Base-by-base conservation (phyloP, 2,888 invertebrate species). In the Criorhina ranunculi region DNA sequence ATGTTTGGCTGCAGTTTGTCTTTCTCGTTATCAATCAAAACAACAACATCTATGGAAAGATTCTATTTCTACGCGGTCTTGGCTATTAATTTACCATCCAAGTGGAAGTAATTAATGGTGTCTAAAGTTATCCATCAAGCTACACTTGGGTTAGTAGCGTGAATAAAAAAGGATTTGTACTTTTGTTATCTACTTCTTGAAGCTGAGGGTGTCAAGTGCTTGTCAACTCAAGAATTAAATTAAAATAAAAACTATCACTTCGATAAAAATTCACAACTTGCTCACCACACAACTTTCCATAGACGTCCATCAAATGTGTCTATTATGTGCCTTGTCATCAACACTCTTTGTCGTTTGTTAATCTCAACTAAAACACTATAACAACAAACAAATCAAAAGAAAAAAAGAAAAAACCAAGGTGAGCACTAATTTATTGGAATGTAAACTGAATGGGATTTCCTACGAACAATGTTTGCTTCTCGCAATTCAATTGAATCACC, bases 191-290 rank as follows among this genome's bases (percentile, higher is more conserved):
- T n/a, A n/a, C n/a, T n/a, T n/a, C n/a, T n/a, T n/a, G n/a, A n/a
- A n/a, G n/a, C n/a, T n/a, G n/a, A n/a, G n/a, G n/a, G n/a, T n/a
- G n/a, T n/a, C n/a, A n/a, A n/a, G n/a, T n/a, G n/a, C n/a, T n/a
- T n/a, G n/a, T n/a, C n/a, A n/a, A n/a, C n/a, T n/a, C n/a, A n/a
- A n/a, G n/a, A n/a, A n/a, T n/a, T n/a, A n/a, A n/a, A n/a, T n/a
- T n/a, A n/a, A 24, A 24, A 9, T 9, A 46, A 11, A n/a, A 57
- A n/a, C 24, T 24, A 3, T 24, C 24, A 17, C 0, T 1, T 33
- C n/a, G 31, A 67, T 35, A 77, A 70, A 70, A 70, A 70, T 59
- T 81, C 77, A 81, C 81, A 81, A 81, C 11, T 59, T 42, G 79
- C 51, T 57, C 11, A 24, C 24, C 2, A n/a, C 19, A 35, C 31